Conservation (phyloP, 2,113 vertebrate species). For the Onychostoma macrolepis region DNA sequence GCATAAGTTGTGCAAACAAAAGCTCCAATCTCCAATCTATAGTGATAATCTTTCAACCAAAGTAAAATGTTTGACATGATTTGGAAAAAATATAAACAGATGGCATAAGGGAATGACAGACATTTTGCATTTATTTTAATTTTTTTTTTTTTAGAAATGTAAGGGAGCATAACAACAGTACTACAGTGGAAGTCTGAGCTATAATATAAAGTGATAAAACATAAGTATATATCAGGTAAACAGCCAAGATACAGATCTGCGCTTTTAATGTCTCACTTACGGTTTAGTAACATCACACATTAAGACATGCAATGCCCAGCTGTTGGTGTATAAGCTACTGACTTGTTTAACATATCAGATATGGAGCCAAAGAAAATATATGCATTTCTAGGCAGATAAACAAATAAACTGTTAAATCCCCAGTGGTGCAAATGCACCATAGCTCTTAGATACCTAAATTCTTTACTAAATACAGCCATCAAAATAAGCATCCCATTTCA, state of each 20-base stretch:
- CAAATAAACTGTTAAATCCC: background rate
- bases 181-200: background rate
- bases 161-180: background rate
- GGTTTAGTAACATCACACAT: background rate
- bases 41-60: background rate
- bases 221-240: background rate
- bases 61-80: background rate
- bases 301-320: conserved; percentile 24
- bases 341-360: conserved; percentile 16
- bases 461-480: background rate
- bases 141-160: background rate
- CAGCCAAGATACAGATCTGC: background rate
- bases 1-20: no score
- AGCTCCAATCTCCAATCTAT: background rate
- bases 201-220: background rate
- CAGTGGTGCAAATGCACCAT: background rate
- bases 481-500: background rate
- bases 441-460: background rate
- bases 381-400: conserved; percentile 8
- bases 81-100: background rate
- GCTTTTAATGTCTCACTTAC: background rate
- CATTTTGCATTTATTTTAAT: background rate
- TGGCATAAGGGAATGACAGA: background rate
- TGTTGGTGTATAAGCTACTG: background rate
- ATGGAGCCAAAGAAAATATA: background rate